Evolutionary conservation across 2,888 invertebrate genomes (phyloP).

Genomic region (Tryphoninae sp.): DNA sequence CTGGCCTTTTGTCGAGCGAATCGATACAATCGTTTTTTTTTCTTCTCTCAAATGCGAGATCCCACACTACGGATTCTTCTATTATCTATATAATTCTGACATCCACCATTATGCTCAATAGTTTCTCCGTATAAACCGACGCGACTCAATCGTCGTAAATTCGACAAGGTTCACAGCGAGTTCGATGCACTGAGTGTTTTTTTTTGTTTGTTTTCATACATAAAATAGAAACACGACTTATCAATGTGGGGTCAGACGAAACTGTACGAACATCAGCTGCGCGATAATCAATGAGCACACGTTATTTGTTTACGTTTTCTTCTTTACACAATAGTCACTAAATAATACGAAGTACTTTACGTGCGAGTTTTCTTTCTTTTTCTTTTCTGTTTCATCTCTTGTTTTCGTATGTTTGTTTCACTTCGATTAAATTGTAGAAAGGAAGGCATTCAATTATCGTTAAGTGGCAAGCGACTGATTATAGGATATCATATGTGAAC

Average conservation of each 20-base stretch:
- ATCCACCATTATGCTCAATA: conserved; percentile 6
- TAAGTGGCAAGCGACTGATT: conserved; percentile 59
- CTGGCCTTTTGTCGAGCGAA: conserved; percentile 39
- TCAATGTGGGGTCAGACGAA: conserved; percentile 12
- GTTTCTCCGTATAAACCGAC: conserved; percentile 10
- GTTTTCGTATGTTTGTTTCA: not conserved
- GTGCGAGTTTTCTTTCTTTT: conserved; percentile 54
- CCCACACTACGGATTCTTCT: not conserved
- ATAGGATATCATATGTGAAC: conserved; percentile 56
- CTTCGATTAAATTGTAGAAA: conserved; percentile 57
- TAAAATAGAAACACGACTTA: conserved; percentile 44
- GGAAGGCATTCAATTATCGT: conserved; percentile 70
- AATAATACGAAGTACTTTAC: conserved; percentile 73
- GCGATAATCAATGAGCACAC: conserved; percentile 48
- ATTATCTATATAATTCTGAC: not conserved
- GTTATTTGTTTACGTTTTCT: conserved; percentile 23
- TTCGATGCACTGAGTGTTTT: conserved; percentile 25
- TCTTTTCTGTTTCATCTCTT: not conserved
- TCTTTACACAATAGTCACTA: conserved; percentile 61
- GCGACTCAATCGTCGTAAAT: conserved; percentile 33
- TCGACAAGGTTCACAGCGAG: conserved; percentile 32
- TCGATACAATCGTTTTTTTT: conserved; percentile 14
- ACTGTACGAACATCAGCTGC: conserved; percentile 20
- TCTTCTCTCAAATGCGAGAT: not conserved
- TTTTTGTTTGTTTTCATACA: conserved; percentile 20